Conservation (phyloP, 2,888 invertebrate species). For the Drosophila niveifrons region DNA sequence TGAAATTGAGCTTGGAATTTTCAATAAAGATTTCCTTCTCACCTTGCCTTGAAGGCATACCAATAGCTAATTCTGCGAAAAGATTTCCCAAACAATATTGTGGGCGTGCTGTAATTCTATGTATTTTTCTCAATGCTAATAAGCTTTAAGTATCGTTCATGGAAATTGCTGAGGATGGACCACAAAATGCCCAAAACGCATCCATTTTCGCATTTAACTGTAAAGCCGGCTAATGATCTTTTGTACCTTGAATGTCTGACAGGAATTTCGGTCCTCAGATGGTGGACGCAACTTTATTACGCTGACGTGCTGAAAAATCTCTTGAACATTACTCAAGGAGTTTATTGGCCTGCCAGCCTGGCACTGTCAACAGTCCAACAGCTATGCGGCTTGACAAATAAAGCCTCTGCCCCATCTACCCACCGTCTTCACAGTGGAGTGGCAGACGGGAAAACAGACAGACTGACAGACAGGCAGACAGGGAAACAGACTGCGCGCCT, state of each 20-base stretch:
- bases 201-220: constrained; percentile 34
- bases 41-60: background rate
- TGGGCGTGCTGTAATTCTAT: background rate
- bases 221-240: constrained; percentile 63
- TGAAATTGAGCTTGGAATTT: no score
- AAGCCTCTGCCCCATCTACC: constrained; percentile 29
- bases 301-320: constrained; percentile 75
- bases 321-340: constrained; percentile 72
- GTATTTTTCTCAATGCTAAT: constrained; percentile 26
- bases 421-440: constrained; percentile 5
- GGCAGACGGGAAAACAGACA: constrained; percentile 5
- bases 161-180: constrained; percentile 4
- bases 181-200: constrained; percentile 19
- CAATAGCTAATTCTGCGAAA: background rate
- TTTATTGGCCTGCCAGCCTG: constrained; percentile 68
- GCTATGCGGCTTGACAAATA: constrained; percentile 58
- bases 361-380: constrained; percentile 57
- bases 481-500: constrained; percentile 8
- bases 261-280: constrained; percentile 27
- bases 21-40: no score
- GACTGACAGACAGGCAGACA: constrained; percentile 9
- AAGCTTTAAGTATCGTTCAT: constrained; percentile 11
- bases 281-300: constrained; percentile 71
- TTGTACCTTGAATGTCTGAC: constrained; percentile 38
- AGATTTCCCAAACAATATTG: background rate